Percentiles rank a stretch among this genome's conserved stretches.
Conservation (phyloP, 2,113 vertebrate genomes). For the Donacobius atricapilla region DNA sequence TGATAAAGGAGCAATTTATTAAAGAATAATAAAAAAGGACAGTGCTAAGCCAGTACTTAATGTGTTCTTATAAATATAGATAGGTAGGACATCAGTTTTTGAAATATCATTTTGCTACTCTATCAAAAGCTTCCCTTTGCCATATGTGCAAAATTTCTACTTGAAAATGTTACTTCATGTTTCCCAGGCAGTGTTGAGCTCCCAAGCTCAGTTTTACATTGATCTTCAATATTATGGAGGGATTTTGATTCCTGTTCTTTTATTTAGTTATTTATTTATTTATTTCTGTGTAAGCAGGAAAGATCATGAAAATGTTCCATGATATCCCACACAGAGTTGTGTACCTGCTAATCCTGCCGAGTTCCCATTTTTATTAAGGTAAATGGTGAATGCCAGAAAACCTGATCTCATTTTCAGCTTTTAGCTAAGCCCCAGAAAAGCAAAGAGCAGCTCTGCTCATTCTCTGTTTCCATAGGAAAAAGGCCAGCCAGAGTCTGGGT, state of each 20-base stretch:
- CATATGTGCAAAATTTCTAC: slow-evolving; percentile 5
- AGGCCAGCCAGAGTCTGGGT: slow-evolving; percentile 39
- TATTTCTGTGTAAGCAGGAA: not conserved
- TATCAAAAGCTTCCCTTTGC: slow-evolving; percentile 20
- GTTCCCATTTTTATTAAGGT: not conserved
- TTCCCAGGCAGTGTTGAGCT: not conserved
- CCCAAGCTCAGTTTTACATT: not conserved
- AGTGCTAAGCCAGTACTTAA: not conserved
- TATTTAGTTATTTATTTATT: not conserved
- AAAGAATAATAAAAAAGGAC: not conserved
- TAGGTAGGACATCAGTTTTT: not conserved
- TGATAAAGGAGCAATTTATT: not conserved
- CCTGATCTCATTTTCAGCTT: slow-evolving; percentile 34
- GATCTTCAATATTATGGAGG: not conserved
- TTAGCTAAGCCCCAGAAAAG: slow-evolving; percentile 6
- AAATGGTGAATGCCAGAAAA: not conserved
- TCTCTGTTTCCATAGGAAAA: slow-evolving; percentile 49
- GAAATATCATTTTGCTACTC: slow-evolving; percentile 11
- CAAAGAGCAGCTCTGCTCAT: slow-evolving; percentile 41
- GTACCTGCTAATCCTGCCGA: not conserved
- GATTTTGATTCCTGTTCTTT: not conserved
- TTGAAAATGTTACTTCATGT: not conserved
- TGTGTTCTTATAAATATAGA: slow-evolving; percentile 30
- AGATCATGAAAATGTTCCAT: not conserved
- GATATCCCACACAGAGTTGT: not conserved